These are phyloP conservation scores for Crocidura indochinensis DNA, from an alignment of 2,797 vertebrate genomes.

Conservation along the genomic window DNA sequence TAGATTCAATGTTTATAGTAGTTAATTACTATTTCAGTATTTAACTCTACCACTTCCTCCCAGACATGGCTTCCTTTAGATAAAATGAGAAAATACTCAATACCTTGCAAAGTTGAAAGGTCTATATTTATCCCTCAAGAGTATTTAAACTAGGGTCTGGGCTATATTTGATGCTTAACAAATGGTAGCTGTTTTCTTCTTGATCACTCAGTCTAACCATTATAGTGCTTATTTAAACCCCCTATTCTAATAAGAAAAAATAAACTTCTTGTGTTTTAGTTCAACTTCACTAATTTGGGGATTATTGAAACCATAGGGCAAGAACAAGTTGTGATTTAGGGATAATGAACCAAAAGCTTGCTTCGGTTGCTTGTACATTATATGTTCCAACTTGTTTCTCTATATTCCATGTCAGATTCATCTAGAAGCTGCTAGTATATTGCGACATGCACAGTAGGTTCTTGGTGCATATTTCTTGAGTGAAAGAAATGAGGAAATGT, in stretches of 20 bases:
- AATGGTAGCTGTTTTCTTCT: not conserved
- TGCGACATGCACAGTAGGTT: not conserved
- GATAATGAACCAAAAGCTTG: constrained; percentile 8
- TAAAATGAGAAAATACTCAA: constrained; percentile 26
- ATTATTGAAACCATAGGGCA: not conserved
- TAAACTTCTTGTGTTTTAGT: not conserved
- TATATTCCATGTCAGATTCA: not conserved
- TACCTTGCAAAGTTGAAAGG: not conserved
- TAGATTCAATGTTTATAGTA: not conserved
- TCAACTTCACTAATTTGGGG: constrained; percentile 6
- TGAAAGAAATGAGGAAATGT: constrained; percentile 27
- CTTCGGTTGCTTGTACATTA: constrained; percentile 37
- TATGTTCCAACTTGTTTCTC: not conserved
- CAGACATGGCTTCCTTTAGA: not conserved
- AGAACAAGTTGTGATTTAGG: not conserved
- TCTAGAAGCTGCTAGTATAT: not conserved
- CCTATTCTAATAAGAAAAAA: constrained; percentile 21
- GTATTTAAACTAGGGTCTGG: constrained; percentile 22
- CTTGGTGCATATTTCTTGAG: not conserved
- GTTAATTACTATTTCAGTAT: not conserved
- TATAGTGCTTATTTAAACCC: constrained; percentile 23
- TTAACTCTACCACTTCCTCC: not conserved
- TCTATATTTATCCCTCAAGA: not conserved
- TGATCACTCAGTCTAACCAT: not conserved
- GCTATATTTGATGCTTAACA: not conserved